phyloP scores from a whole-genome alignment of 1,140 invertebrate genomes.

The Brachionus koreanus region DNA sequence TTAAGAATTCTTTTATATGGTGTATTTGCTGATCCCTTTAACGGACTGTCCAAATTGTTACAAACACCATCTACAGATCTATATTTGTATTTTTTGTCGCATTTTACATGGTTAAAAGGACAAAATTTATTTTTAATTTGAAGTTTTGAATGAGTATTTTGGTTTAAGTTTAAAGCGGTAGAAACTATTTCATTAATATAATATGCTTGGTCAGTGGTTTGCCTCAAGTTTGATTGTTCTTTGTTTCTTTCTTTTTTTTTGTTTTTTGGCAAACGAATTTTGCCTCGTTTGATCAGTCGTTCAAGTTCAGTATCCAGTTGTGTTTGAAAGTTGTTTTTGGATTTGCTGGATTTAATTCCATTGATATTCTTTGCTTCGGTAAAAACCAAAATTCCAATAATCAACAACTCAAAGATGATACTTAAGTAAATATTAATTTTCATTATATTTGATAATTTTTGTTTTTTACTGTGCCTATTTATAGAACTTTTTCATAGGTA shows the following conservation, averaged over 20 bases:
- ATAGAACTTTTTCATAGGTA: neutral
- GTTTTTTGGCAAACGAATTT: neutral
- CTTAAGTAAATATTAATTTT: neutral
- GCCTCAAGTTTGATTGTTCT: slow-evolving; percentile 14
- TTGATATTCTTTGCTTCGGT: neutral
- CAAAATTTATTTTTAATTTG: neutral
- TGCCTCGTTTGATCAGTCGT: neutral
- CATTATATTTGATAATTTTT: neutral
- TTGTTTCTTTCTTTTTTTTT: neutral
- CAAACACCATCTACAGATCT: slow-evolving; percentile 72
- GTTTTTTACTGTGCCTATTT: neutral
- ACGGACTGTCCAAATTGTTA: slow-evolving; percentile 76
- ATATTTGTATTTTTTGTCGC: slow-evolving; percentile 57
- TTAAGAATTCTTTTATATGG: slow-evolving; percentile 72
- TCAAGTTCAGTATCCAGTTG: neutral
- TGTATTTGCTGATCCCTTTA: slow-evolving; percentile 71
- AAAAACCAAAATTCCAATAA: neutral
- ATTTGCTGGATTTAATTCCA: neutral
- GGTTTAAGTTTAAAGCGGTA: neutral
- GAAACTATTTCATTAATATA: neutral
- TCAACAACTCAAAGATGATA: neutral
- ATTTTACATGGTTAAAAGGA: neutral
- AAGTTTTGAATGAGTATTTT: neutral
- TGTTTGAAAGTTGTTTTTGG: neutral
- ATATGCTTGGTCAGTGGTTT: neutral